phyloP scores from a whole-genome alignment of 1,140 invertebrate genomes.

The Aporrectodea caliginosa region DNA sequence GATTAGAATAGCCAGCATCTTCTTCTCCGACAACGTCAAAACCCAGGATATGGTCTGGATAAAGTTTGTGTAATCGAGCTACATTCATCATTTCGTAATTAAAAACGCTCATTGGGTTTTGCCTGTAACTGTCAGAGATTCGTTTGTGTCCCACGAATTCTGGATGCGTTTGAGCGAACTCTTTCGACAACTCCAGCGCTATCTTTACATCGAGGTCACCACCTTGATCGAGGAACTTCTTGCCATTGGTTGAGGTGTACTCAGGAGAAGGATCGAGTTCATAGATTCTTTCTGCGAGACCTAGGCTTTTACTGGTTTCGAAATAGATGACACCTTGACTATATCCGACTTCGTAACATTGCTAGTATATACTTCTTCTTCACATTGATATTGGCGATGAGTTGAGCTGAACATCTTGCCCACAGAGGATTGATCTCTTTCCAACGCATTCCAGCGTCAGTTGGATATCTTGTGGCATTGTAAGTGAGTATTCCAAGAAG shows the following conservation, averaged over 20 bases:
- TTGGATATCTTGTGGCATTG: constrained; percentile 14
- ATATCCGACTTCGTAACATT: constrained; percentile 34
- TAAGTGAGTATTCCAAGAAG: constrained; percentile 15
- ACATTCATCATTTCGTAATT: constrained; percentile 10
- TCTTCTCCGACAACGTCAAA: constrained; percentile 42
- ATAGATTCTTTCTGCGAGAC: constrained; percentile 30
- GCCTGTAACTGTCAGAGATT: constrained; percentile 28
- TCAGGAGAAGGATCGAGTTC: constrained; percentile 28
- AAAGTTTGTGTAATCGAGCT: constrained; percentile 32
- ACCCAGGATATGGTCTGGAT: constrained; percentile 38
- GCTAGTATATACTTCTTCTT: constrained; percentile 33
- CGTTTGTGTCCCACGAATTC: constrained; percentile 37
- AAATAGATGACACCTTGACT: constrained; percentile 39
- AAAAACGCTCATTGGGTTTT: not conserved
- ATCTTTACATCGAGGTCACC: constrained; percentile 35
- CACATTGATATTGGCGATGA: constrained; percentile 27
- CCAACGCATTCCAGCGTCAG: constrained; percentile 17
- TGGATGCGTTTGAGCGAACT: constrained; percentile 29
- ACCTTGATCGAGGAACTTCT: constrained; percentile 33
- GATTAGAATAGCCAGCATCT: constrained; percentile 39
- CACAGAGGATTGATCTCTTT: constrained; percentile 24
- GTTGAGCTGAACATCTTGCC: not conserved
- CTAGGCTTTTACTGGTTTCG: constrained; percentile 32
- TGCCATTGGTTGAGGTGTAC: constrained; percentile 28
- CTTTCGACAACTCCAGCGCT: not conserved